A percentile compares a stretch with the other conserved stretches of the same genome.
phyloP scores from a whole-genome alignment of 2,797 vertebrate species.

The Microctenopoma steveboyesi region DNA sequence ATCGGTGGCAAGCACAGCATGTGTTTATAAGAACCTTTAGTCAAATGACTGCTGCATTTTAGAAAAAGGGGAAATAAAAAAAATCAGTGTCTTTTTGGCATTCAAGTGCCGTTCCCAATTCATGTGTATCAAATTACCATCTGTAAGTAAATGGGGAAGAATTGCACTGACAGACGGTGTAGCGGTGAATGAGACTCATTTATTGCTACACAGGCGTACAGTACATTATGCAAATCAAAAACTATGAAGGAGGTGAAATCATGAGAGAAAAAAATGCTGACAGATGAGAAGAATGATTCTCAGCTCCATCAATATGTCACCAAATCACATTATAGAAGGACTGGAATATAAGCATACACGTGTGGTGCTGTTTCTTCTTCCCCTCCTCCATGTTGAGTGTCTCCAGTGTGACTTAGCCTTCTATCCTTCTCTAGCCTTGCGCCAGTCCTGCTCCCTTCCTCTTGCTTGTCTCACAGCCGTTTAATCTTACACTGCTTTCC shows the following conservation, averaged over 20 bases:
- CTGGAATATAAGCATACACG: slow-evolving; percentile 57
- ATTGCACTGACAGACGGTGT: slow-evolving; percentile 63
- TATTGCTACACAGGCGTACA: slow-evolving; percentile 61
- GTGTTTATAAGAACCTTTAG: slow-evolving; percentile 28
- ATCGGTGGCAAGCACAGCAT: slow-evolving; percentile 29
- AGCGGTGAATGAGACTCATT: slow-evolving; percentile 65
- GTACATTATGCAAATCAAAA: slow-evolving; percentile 73
- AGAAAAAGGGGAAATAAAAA: slow-evolving; percentile 1
- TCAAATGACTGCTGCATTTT: slow-evolving; percentile 41
- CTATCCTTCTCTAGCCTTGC: slow-evolving; percentile 3
- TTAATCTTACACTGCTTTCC: slow-evolving; percentile 50
- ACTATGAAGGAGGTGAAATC: slow-evolving; percentile 68
- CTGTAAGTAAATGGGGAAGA: slow-evolving; percentile 71
- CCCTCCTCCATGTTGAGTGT: slow-evolving; percentile 2
- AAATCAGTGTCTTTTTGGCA: slow-evolving; percentile 51
- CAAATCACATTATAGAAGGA: slow-evolving; percentile 69
- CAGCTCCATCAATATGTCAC: slow-evolving; percentile 56
- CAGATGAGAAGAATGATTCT: slow-evolving; percentile 68
- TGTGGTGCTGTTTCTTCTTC: slow-evolving; percentile 28
- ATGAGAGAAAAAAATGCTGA: slow-evolving; percentile 65
- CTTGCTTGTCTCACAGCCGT: slow-evolving; percentile 36
- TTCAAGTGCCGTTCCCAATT: slow-evolving; percentile 58
- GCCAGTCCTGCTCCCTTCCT: slow-evolving; percentile 15
- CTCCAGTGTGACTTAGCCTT: slow-evolving; percentile 17
- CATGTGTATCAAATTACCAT: slow-evolving; percentile 79